Percentiles rank a stretch among this genome's conserved stretches.
Conservation (phyloP, 1,140 invertebrate species). For the Panulirus ornatus region DNA sequence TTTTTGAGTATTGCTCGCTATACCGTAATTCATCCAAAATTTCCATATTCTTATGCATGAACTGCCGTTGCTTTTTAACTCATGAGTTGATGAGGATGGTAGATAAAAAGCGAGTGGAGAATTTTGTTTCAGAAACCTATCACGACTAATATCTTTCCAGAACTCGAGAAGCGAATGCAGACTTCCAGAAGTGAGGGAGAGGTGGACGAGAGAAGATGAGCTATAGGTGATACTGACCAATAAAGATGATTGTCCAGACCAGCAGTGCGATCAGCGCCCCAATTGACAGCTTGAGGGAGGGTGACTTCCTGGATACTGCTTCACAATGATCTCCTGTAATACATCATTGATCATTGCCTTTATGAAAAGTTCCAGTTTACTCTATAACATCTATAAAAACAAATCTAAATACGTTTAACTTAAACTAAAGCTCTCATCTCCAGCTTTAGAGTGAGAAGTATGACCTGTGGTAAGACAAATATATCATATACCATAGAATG, state of each 20-base stretch:
- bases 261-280: neutral
- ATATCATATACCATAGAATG: neutral
- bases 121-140: no score
- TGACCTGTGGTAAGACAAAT: neutral
- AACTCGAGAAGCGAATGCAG: no score
- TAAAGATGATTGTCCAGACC: neutral
- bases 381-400: neutral
- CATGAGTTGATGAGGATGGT: no score
- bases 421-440: neutral
- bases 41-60: no score
- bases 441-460: neutral
- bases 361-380: neutral
- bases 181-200: no score
- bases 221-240: neutral
- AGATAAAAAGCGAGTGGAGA: no score
- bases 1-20: no score
- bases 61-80: no score
- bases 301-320: no score
- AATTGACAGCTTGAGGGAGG: neutral
- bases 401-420: neutral
- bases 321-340: slow-evolving; percentile 17
- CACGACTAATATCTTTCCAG: no score
- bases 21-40: no score
- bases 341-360: neutral
- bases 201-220: no score